Conservation (phyloP, 2,888 invertebrate species). For the Melanargia galathea region DNA sequence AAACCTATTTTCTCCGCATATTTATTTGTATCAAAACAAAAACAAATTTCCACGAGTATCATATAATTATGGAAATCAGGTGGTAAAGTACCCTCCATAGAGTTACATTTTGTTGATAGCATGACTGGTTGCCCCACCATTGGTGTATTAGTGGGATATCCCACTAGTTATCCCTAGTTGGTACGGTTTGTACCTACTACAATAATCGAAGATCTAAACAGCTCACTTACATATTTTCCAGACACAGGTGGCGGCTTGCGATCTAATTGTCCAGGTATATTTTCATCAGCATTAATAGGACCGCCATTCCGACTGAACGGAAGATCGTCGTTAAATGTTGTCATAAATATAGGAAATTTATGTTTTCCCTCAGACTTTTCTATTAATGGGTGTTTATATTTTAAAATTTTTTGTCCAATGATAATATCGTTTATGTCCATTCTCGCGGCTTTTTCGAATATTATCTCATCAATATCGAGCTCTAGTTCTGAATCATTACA, state of each 20-base stretch:
- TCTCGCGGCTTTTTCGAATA: conserved; percentile 36
- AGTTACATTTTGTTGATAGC: no score
- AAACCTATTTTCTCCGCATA: no score
- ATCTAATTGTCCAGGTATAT: conserved; percentile 31
- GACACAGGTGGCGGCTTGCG: conserved; percentile 16
- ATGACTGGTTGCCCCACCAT: no score
- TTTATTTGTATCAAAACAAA: no score
- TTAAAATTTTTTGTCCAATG: conserved; percentile 56
- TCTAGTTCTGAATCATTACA: conserved; percentile 50
- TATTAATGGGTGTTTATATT: conserved; percentile 44
- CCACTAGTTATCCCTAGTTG: no score
- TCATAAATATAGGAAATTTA: conserved; percentile 48
- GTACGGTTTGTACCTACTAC: no score
- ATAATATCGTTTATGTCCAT: conserved; percentile 50
- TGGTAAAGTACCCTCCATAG: no score
- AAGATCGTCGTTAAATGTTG: conserved; percentile 41
- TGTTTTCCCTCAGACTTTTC: conserved; percentile 40
- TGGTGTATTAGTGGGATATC: no score
- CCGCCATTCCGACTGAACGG: conserved; percentile 1
- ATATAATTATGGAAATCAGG: no score
- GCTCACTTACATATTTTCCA: conserved; percentile 32
- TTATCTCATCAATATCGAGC: conserved; percentile 47
- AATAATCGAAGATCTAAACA: no score
- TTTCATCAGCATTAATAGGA: not conserved
- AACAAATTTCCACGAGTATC: no score